Evolutionary conservation across 2,113 vertebrate genomes (phyloP).

Genomic region (Cygnus buccinator): DNA sequence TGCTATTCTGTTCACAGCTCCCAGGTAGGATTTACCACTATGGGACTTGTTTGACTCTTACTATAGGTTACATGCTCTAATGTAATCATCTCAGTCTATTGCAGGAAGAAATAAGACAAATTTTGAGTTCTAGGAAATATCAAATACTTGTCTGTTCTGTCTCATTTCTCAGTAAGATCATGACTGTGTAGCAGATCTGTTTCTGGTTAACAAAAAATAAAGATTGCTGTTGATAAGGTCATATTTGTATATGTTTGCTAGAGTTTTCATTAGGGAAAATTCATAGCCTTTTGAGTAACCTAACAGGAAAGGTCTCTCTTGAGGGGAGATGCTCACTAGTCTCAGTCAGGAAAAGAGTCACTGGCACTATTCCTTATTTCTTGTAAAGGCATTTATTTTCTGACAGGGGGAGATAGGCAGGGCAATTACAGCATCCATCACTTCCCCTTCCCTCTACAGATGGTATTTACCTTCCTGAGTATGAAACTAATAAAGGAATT

Average conservation of each 20-base stretch:
- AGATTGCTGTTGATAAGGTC: neutral
- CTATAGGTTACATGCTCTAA: neutral
- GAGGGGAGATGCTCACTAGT: neutral
- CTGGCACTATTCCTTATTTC: neutral
- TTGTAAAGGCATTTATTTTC: accelerated
- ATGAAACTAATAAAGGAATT: neutral
- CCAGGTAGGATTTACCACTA: neutral
- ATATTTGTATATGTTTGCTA: neutral
- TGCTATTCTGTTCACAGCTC: neutral
- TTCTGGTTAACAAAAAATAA: neutral
- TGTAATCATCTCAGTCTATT: neutral
- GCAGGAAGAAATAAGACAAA: neutral
- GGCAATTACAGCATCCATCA: neutral
- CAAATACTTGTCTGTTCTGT: neutral
- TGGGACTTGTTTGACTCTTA: neutral
- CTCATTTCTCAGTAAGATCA: neutral
- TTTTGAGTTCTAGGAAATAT: neutral
- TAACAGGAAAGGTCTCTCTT: neutral
- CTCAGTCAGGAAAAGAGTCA: neutral
- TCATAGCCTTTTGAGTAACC: neutral
- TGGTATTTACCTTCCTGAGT: neutral
- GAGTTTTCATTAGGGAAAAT: neutral
- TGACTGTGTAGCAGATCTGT: neutral
- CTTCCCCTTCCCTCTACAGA: neutral
- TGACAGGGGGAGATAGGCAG: neutral